Evolutionary conservation across 2,797 vertebrate genomes (phyloP).

Genomic region (Eulemur coronatus): DNA sequence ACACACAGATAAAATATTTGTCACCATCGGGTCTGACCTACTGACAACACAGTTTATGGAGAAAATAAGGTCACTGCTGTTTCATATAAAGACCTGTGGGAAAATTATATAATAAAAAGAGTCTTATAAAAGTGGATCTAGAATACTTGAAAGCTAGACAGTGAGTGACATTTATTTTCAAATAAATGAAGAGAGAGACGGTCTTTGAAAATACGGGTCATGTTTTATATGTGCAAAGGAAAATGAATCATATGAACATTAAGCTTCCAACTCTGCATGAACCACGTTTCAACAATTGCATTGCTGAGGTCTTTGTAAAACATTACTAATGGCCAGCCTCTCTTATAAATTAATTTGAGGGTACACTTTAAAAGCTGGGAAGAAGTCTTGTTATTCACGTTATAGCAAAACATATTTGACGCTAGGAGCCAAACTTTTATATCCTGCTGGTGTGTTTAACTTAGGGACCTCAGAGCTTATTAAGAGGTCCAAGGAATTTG

Average conservation of each 20-base stretch:
- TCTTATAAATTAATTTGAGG: constrained; percentile 6
- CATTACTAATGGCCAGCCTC: constrained; percentile 23
- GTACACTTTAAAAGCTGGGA: constrained; percentile 28
- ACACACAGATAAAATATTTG: constrained; percentile 22
- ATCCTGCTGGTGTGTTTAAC: constrained; percentile 34
- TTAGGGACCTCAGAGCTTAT: neutral
- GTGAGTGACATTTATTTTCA: constrained; percentile 36
- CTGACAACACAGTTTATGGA: neutral
- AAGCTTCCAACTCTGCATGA: constrained; percentile 18
- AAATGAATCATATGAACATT: neutral
- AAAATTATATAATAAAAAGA: constrained; percentile 27
- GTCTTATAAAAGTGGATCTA: neutral
- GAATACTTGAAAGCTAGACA: neutral
- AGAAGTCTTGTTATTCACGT: constrained; percentile 1
- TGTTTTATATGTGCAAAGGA: neutral
- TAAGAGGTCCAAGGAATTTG: neutral
- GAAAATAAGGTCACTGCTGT: neutral
- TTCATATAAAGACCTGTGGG: neutral
- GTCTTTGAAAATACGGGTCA: constrained; percentile 13
- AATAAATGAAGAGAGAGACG: neutral
- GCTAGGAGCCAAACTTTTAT: constrained; percentile 24
- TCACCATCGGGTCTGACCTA: neutral
- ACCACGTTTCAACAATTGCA: neutral
- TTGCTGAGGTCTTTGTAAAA: constrained; percentile 23
- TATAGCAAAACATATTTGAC: neutral